Evolutionary conservation across 2,888 invertebrate genomes (phyloP).

Genomic region (Schrankia costaestrigalis): DNA sequence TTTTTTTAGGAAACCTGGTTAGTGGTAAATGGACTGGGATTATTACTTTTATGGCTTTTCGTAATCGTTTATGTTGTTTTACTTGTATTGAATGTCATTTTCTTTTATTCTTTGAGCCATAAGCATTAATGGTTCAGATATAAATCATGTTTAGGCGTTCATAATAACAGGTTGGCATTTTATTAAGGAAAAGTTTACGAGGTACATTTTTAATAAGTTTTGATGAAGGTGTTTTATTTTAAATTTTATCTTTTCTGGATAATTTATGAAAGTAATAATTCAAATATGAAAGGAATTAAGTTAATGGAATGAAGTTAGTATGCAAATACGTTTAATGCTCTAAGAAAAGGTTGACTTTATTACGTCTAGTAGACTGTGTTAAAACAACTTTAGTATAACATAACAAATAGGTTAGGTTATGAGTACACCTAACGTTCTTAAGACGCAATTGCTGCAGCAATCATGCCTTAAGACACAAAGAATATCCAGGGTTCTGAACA

Average conservation of each 20-base stretch:
- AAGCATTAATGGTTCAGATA: slow-evolving; percentile 5
- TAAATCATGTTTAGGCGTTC: slow-evolving; percentile 6
- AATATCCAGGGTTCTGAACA: no score
- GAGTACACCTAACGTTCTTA: no score
- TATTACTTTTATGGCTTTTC: slow-evolving; percentile 15
- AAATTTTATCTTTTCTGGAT: not conserved
- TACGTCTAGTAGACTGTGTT: no score
- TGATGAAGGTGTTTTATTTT: not conserved
- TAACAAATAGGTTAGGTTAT: no score
- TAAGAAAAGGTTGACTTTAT: no score
- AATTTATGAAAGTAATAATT: no score
- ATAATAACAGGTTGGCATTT: slow-evolving; percentile 2
- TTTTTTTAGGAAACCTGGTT: slow-evolving; percentile 25
- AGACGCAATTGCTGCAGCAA: no score
- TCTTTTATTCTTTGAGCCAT: slow-evolving; percentile 2
- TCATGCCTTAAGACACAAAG: no score
- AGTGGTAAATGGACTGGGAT: slow-evolving; percentile 12
- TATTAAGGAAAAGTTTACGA: slow-evolving; percentile 1
- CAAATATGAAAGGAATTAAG: no score
- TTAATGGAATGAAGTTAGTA: no score
- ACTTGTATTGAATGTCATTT: slow-evolving; percentile 4
- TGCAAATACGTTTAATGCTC: no score
- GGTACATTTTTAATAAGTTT: not conserved
- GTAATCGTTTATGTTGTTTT: slow-evolving; percentile 4
- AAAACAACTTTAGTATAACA: no score